phyloP scores from a whole-genome alignment of 2,113 vertebrate species.

The Dendrocopos noguchii region DNA sequence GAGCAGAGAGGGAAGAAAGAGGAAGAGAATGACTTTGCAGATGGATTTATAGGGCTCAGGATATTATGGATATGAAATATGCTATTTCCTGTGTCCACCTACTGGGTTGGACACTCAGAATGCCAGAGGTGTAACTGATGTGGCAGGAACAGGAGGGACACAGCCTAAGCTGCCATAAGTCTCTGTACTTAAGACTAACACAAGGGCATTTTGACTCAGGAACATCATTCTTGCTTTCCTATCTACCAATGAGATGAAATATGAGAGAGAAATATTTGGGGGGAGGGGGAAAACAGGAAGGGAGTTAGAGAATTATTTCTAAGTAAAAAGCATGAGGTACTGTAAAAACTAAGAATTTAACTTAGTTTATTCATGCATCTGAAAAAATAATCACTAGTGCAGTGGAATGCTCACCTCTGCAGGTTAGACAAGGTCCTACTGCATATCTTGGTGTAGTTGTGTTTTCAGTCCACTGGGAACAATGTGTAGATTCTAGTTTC shows the following conservation, averaged over 20 bases:
- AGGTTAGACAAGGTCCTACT: background rate
- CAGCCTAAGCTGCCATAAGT: too few species aligned
- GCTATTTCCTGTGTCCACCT: too few species aligned
- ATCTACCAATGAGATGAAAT: background rate
- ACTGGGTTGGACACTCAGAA: too few species aligned
- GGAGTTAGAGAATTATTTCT: background rate
- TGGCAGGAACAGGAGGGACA: too few species aligned
- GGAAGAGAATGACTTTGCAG: too few species aligned
- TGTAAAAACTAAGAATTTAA: background rate
- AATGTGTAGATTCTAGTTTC: background rate
- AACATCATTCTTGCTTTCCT: background rate
- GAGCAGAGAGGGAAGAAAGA: too few species aligned
- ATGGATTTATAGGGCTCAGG: too few species aligned
- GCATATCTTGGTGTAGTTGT: background rate
- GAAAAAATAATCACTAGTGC: background rate
- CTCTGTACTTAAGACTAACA: background rate
- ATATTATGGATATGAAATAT: too few species aligned
- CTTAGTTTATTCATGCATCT: background rate
- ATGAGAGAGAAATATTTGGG: background rate
- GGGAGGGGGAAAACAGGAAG: background rate
- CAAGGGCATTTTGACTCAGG: background rate
- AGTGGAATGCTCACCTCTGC: background rate
- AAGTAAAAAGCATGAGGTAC: background rate
- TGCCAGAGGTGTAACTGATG: too few species aligned
- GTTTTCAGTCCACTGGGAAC: background rate